Base-by-base conservation (phyloP, 2,888 invertebrate species). In the Linnaemya vulpina region DNA sequence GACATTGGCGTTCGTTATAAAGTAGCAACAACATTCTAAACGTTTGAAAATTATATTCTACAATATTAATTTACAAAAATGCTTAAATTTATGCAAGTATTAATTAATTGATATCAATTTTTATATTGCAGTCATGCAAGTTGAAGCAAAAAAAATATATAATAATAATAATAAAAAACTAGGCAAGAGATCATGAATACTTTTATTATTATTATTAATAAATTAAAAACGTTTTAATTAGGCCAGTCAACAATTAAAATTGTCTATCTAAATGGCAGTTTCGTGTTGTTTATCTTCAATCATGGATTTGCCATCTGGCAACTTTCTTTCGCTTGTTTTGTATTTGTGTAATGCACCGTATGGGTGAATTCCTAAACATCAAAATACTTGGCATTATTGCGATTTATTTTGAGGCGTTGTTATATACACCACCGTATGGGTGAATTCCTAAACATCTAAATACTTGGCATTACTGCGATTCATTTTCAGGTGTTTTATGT, bases 1-100 rank as follows among this genome's bases (percentile, higher is more conserved):
- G 74, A 40, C 76, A 74, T 49, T 73, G 73, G 15, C 55, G 68
- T 78, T 78, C n/a, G n/a, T n/a, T 43, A 83, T 78, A 65, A 55
- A 55, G 46, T 63, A 74, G 55, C 68, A 40, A 70, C 68, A 74
- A 38, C 51, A 73, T 78, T 73, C 38, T 40, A 49, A 68, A 20
- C 38, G 51, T 62, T 74, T 62, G 9, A 25, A 43, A 53, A 53
- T 1, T 25, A 3, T 67, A 40, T 65, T 60, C 58, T 68, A 58
- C 60, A 40, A 76, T 67, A 67, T 70, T 40, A 82, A 71, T 76
- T 71, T 43, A 20, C 53, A 62, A 70, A 53, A 70, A 40, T 43
- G 20, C 53, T 62, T 43, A 55, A 71, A 71, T 63, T 53, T 65
- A 79, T 79, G 79, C 63, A 46, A 71, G 35, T 55, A 35, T 15